Conservation (phyloP, 2,797 vertebrate species). For the Schizothorax lantsangensis region DNA sequence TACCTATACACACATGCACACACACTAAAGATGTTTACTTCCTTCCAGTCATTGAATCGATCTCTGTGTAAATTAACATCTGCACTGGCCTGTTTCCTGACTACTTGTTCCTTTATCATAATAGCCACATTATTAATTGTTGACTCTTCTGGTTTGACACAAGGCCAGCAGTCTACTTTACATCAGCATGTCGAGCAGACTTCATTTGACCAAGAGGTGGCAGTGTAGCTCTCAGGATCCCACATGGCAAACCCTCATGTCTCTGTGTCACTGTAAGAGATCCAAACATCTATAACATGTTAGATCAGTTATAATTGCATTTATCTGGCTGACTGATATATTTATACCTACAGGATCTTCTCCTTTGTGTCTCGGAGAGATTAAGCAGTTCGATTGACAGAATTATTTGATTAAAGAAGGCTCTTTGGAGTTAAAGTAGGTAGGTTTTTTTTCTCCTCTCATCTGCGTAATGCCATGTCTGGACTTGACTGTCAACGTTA, state of each 20-base stretch:
- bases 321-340: slow-evolving; percentile 69
- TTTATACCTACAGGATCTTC: slow-evolving; percentile 69
- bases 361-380: slow-evolving; percentile 27
- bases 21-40: background rate
- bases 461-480: slow-evolving; percentile 16
- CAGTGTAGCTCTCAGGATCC: slow-evolving; percentile 73
- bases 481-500: slow-evolving; percentile 10
- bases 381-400: slow-evolving; percentile 14
- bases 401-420: slow-evolving; percentile 23
- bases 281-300: slow-evolving; percentile 59
- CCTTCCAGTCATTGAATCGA: slow-evolving; percentile 24
- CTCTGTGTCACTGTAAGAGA: slow-evolving; percentile 12
- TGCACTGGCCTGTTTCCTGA: slow-evolving; percentile 14
- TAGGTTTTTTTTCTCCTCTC: background rate
- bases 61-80: slow-evolving; percentile 11
- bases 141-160: slow-evolving; percentile 17
- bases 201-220: slow-evolving; percentile 71
- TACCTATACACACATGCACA: background rate
- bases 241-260: background rate
- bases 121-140: slow-evolving; percentile 25
- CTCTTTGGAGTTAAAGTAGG: slow-evolving; percentile 20
- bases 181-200: slow-evolving; percentile 24
- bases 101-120: slow-evolving; percentile 12
- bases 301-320: slow-evolving; percentile 66
- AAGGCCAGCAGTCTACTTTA: slow-evolving; percentile 12